Evolutionary conservation across 1,140 invertebrate species (phyloP).

Genomic region (Drosophila pseudoananassae): DNA sequence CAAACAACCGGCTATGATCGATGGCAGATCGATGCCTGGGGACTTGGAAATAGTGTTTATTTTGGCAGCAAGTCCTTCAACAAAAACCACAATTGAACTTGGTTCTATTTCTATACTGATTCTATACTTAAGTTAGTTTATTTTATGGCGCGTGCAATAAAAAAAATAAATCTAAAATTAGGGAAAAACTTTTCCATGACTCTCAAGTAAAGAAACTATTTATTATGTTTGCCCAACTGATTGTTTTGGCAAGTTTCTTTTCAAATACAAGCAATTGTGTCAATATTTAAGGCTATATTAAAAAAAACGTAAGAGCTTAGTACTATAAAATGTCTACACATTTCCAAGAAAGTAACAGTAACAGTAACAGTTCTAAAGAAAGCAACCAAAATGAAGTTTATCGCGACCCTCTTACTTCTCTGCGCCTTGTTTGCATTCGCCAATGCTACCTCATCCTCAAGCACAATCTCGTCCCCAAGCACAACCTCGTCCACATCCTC

Average conservation of each 20-base stretch:
- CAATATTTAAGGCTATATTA: neutral
- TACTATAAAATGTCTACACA: neutral
- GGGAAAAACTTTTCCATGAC: neutral
- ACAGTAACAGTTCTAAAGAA: neutral
- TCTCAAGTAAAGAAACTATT: neutral
- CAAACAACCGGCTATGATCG: conserved; percentile 29
- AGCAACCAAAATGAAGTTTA: neutral
- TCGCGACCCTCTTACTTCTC: neutral
- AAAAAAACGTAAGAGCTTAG: neutral
- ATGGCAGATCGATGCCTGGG: conserved; percentile 31
- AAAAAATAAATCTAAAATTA: neutral
- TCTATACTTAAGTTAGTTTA: neutral
- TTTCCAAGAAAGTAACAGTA: neutral
- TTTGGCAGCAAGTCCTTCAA: conserved; percentile 52
- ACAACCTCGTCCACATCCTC: too few relatives aligned
- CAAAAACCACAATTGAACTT: conserved; percentile 50
- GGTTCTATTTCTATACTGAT: neutral
- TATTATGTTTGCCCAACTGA: conserved; percentile 15
- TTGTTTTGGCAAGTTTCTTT: neutral
- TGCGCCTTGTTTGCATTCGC: neutral
- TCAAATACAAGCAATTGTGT: conserved; percentile 5
- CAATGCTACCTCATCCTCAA: neutral
- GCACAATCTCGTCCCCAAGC: too few relatives aligned
- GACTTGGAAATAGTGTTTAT: conserved; percentile 6
- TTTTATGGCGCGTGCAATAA: neutral